Base-by-base conservation (phyloP, 1,140 invertebrate genomes). In the Bombus terrestris region DNA sequence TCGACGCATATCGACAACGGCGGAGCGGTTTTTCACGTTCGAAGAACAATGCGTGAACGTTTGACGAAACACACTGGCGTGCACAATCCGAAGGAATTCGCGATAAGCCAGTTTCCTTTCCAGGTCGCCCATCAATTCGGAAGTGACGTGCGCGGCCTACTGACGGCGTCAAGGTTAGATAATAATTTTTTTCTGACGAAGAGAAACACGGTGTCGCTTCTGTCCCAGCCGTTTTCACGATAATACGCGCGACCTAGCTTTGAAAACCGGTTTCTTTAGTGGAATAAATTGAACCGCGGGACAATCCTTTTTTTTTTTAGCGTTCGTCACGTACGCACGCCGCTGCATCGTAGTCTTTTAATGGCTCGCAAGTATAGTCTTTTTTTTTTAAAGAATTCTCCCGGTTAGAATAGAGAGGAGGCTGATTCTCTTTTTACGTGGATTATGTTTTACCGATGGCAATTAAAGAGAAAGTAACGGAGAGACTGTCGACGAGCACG, bases 231-330 rank as follows among this genome's bases (percentile, higher is more conserved):
- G 81, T 64, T 84, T 71, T 47, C 75, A 32, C 82, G 69, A 43
- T 71, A 62, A 72, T 73, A 71, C 39, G 32, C 37, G 43, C 47
- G 37, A 3, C 68, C 32, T 28, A 32, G 37, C 22, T 39, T 13
- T 15, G 57, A 0, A 80, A 89, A 89, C 88, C 88, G 88, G 88
- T 89, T 32, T 89, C 53, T 15, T 15, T 35, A 28, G 57, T 59
- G 74, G 69, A 87, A 81, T 87, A 87, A 90, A 90, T 90, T 76
- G 64, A 81, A 85, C 76, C 83, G 53, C 78, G 73, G 79, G 80
- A 76, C 75, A 64, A 18, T 25, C 64, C 85, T n/a, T 59, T 66
- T 53, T 25, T 25, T 25, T 75, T 75, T 53, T 47, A 57, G 39
- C 32, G 10, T n/a, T 12, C 73, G 25, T 77, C 57, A 15, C 59